Evolutionary conservation across 92 coral and sea anemone genomes (phyloP), one percentile per base, ranked within the genome.

Genomic region (Actinernus sp.): DNA sequence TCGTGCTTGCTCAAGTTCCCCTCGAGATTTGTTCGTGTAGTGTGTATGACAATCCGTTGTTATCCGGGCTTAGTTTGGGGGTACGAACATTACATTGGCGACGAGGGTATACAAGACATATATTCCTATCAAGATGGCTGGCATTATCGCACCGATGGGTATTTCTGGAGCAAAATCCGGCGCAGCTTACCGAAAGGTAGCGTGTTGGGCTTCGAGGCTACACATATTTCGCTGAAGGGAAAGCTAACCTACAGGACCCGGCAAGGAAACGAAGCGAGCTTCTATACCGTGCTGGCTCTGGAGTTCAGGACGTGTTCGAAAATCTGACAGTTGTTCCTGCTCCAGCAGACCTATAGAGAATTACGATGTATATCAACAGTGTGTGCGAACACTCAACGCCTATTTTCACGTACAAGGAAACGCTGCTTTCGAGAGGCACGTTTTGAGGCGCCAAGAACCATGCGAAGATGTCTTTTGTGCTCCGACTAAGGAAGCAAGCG

Each of bases 401-500:
- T n/a, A n/a, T n/a, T n/a, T n/a, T n/a, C n/a, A n/a, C 23, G 57
- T 50, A 24, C 57, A 50, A 0, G 57, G 14, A 50, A 50, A 49
- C 26, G 30, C 56, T 18, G 56, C 56, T 0, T 49, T 21, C 56
- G 56, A 49, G 26, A 17, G 56, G 27, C 56, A 49, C 26, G 56
- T 49, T 49, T 31, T 49, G 8, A n/a, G 56, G 9, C 43, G 46
- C 45, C 26, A 58, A 27, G 49, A 34, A 58, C 65, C 49, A 1
- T 27, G 65, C 17, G 65, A 58, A 23, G 65, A 34, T 36, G 65
- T 58, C 45, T 13, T 58, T 58, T 23, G 65, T 34, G 43, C n/a
- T n/a, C n/a, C n/a, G n/a, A n/a, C n/a, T n/a, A n/a, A n/a, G n/a
- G n/a, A n/a, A n/a, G n/a, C n/a, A n/a, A n/a, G n/a, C n/a, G n/a